phyloP scores from a whole-genome alignment of 1,140 invertebrate genomes.

The Calliphora vicina region DNA sequence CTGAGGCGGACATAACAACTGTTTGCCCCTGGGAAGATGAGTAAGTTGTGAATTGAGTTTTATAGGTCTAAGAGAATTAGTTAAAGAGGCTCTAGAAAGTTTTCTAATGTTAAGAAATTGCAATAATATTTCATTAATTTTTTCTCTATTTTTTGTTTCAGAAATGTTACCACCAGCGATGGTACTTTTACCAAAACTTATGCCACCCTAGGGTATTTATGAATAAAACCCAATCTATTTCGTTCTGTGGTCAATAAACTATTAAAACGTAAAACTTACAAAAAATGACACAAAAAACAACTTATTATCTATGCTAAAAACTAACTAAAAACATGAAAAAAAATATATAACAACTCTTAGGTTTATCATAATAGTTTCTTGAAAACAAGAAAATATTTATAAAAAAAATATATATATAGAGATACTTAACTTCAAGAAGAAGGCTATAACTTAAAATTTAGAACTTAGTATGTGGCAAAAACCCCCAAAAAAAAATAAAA shows the following conservation, averaged over 20 bases:
- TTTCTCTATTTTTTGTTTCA: constrained; percentile 65
- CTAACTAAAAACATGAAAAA: neutral
- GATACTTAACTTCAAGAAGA: neutral
- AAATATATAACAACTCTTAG: constrained; percentile 13
- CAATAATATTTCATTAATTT: no score
- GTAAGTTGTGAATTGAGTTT: constrained; percentile 68
- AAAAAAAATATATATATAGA: neutral
- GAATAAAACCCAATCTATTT: constrained; percentile 64
- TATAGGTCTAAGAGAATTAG: no score
- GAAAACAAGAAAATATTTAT: neutral
- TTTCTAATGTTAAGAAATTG: no score
- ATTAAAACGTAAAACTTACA: constrained; percentile 47
- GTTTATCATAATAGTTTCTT: neutral
- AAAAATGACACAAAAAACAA: constrained; percentile 45
- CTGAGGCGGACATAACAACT: constrained; percentile 68
- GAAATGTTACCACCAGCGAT: constrained; percentile 81
- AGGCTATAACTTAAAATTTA: neutral
- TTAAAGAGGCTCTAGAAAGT: no score
- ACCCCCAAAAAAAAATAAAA: neutral
- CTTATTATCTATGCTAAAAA: constrained; percentile 4
- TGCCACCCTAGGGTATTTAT: constrained; percentile 87
- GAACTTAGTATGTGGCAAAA: neutral
- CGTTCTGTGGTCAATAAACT: constrained; percentile 51
- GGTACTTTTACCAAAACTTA: constrained; percentile 90
- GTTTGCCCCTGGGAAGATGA: constrained; percentile 90